Base-by-base conservation (phyloP, 2,888 invertebrate genomes). In the Ischnura elegans region DNA sequence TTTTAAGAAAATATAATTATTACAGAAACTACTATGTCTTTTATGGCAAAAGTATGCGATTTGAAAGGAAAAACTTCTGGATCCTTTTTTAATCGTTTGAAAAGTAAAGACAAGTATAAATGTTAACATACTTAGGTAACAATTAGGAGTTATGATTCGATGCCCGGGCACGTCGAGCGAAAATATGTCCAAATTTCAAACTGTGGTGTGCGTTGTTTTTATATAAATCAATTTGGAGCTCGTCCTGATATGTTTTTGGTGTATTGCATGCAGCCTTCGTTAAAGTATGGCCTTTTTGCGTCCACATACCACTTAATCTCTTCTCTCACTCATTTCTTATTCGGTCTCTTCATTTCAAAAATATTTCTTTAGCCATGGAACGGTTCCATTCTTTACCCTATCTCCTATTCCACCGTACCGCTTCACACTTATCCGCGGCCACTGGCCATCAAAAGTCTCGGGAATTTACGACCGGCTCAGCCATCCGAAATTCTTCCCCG, bases 361-460 rank as follows among this genome's bases (percentile, higher is more conserved):
- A 4, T n/a, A 61, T 36, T 76, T 36, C 76, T 61, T 61, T n/a
- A 61, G 61, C 61, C 61, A n/a, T n/a, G 76, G 76, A 36, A 36
- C 36, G 76, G 36, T 8, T 36, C n/a, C n/a, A n/a, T n/a, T n/a
- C 76, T 76, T 3, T 2, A 29, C 29, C 76, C 76, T 16, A 2
- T 1, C 76, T 76, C 10, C 29, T 36, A 13, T 36, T 36, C 36
- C 8, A 13, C 76, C 76, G 25, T n/a, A 25, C 29, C 16, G 36
- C 61, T 6, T n/a, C n/a, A n/a, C n/a, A 4, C 61, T n/a, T n/a
- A 2, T 10, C 76, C 76, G 13, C 29, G 29, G 76, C 29, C 76
- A 61, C 76, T 36, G n/a, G 76, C 76, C 76, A 29, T 76, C 29
- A 76, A 55, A 55, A 55, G 90, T 90, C 90, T 90, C 55, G 29